Base-by-base conservation (phyloP, 2,113 vertebrate genomes). In the Nannobrachium achirus region DNA sequence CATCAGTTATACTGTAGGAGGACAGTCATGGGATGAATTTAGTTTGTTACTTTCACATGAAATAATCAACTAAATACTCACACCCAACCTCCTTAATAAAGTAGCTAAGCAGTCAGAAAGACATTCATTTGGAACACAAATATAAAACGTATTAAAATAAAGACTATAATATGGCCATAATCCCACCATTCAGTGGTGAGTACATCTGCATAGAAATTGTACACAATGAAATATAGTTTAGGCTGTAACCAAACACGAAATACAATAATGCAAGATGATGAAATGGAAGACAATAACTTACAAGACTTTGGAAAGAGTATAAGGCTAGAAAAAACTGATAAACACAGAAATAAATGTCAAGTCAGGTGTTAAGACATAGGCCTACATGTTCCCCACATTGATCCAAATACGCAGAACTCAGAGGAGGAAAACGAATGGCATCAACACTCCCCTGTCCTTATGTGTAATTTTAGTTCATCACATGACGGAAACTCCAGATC, bases 121-220 rank as follows among this genome's bases (percentile, higher is more conserved):
- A 65, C 55, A 76, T 85, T 81, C 55, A 48, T 40, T 6, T 1
- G 49, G 10, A 51, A 41, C 13, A 57, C 69, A 64, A 68, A 58
- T 46, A 66, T 33, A 44, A 53, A 46, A 66, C 9, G 48, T 48
- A 69, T 38, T 57, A 33, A 55, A 66, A 71, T 71, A 50, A 63
- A 57, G 13, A 16, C 33, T 74, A 61, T 50, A 62, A 59, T 80
- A 79, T 87, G 78, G 67, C 65, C 65, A 64, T 25, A 16, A 69
- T 76, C 59, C 75, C 69, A 13, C 46, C 45, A 39, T 25, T 50
- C 56, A 38, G 15, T 59, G 42, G 38, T 48, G 52, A 67, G 81
- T 60, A 46, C 13, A 25, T 59, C 66, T 83, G 65, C 71, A 84
- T 77, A 76, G 71, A 69, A 71, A 72, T 13, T 18, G 18, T 2